Base-by-base conservation (phyloP, 2,888 invertebrate genomes). In the Strigamia crassipes region DNA sequence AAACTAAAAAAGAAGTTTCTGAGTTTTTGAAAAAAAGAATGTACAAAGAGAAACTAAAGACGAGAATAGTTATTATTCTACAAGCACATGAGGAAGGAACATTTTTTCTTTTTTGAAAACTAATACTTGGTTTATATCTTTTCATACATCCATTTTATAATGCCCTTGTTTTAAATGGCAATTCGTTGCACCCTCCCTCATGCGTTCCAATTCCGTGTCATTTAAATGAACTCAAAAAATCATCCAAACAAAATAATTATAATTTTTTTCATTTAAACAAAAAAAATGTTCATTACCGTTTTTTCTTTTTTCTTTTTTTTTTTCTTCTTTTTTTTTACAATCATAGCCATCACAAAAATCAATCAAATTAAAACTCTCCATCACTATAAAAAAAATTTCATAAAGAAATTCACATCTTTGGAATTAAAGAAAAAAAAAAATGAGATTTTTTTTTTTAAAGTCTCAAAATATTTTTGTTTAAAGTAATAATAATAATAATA, bases 331-430 rank as follows among this genome's bases (percentile, higher is more conserved):
- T 51, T n/a, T 51, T 10, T 10, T n/a, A 13, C 51, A n/a, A 51
- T 51, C 51, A 51, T 34, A 34, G 34, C 6, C 34, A 34, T 34
- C 51, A 51, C 51, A 51, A 13, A 61, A 61, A 18, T 21, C 23
- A 61, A 61, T 21, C 61, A 10, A 61, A 18, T 23, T 61, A 61
- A 61, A 61, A 61, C 23, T 21, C 18, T 61, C 10, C 61, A 61
- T 6, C 61, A 61, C 61, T 61, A 61, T n/a, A n/a, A n/a, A 56
- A 56, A 56, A n/a, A 56, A 56, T 56, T 56, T 56, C 56, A 15
- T 61, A 61, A 61, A 23, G 61, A 61, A 61, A 61, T 61, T 61
- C 61, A 61, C 61, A 61, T 61, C 61, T 61, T 61, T 61, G 61
- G 61, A 61, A 61, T 61, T 61, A 18, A 23, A 23, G 61, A n/a